Base-by-base conservation (phyloP, 2,888 invertebrate genomes). In the Oscheius sp. region DNA sequence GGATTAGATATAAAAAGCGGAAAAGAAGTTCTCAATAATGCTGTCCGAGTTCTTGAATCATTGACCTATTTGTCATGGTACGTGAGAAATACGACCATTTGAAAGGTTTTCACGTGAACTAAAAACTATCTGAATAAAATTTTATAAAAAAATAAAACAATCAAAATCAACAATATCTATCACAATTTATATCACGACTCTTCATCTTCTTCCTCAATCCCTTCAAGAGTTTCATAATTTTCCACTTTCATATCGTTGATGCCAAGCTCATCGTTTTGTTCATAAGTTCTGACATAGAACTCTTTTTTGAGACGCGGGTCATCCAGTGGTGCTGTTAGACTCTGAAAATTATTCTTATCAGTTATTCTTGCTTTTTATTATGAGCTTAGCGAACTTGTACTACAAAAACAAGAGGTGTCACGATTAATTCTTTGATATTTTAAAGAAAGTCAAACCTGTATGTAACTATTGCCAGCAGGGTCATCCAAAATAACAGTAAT, bases 401-500 rank as follows among this genome's bases (percentile, higher is more conserved):
- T 37, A 10, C 46, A n/a, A 46, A 46, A 46, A 12, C 17, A 12
- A 20, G n/a, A n/a, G n/a, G n/a, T n/a, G n/a, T n/a, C n/a, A n/a
- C n/a, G n/a, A n/a, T n/a, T n/a, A n/a, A n/a, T n/a, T n/a, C n/a
- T n/a, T n/a, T n/a, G n/a, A n/a, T n/a, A n/a, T n/a, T n/a, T n/a
- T n/a, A n/a, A n/a, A n/a, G n/a, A 1, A 50, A 58, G 23, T 53
- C 27, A 1, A 29, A 90, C 90, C 89, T 94, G 93, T 48, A 97
- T 90, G 87, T 96, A 97, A 75, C 95, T 96, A 88, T 97, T 97
- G 0, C 98, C 98, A 8, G 96, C 94, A 1, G 97, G 95, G 89
- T 98, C 98, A 87, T 97, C 94, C 74, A 98, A 88, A 2, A 96
- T 87, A 1, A 98, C 78, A 0, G 94, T 94, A 0, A 93, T 90